phyloP scores from a whole-genome alignment of 1,140 invertebrate genomes.

The Drosophila mauritiana region DNA sequence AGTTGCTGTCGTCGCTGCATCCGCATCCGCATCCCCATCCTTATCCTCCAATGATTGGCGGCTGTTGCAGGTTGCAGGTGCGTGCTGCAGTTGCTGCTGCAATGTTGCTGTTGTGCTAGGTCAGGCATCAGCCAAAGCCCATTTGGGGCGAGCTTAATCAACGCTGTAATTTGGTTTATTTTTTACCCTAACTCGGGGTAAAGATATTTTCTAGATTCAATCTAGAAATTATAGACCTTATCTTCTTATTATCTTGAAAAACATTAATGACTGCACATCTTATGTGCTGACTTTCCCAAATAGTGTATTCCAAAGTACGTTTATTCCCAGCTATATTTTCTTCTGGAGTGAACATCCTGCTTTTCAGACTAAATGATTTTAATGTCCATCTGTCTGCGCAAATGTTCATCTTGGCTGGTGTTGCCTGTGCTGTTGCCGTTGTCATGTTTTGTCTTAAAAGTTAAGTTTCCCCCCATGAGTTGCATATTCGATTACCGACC shows the following conservation, averaged over 20 bases:
- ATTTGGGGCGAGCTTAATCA: slow-evolving; percentile 49
- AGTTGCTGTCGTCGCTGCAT: slow-evolving; percentile 41
- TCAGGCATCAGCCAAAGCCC: slow-evolving; percentile 25
- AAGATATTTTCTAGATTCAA: background rate
- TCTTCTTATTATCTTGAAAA: too few relatives aligned
- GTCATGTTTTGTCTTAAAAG: slow-evolving; percentile 54
- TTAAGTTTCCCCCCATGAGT: slow-evolving; percentile 45
- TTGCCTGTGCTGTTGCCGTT: slow-evolving; percentile 17
- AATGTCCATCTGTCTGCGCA: slow-evolving; percentile 54
- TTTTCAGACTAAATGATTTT: slow-evolving; percentile 36
- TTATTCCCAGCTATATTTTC: background rate
- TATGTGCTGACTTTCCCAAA: background rate
- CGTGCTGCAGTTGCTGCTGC: slow-evolving; percentile 15
- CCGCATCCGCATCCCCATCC: slow-evolving; percentile 2
- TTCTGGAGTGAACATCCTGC: slow-evolving; percentile 11
- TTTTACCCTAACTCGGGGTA: background rate
- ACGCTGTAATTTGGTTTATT: slow-evolving; percentile 36
- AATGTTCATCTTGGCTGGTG: slow-evolving; percentile 44
- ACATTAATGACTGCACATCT: too few relatives aligned
- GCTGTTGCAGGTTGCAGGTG: slow-evolving; percentile 36
- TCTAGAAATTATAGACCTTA: too few relatives aligned
- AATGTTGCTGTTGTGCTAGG: slow-evolving; percentile 40
- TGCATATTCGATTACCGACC: slow-evolving; percentile 52
- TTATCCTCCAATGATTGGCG: slow-evolving; percentile 31
- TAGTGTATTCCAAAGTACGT: slow-evolving; percentile 1